Conservation (phyloP, 2,888 invertebrate genomes). For the Sphecodes monilicornis region DNA sequence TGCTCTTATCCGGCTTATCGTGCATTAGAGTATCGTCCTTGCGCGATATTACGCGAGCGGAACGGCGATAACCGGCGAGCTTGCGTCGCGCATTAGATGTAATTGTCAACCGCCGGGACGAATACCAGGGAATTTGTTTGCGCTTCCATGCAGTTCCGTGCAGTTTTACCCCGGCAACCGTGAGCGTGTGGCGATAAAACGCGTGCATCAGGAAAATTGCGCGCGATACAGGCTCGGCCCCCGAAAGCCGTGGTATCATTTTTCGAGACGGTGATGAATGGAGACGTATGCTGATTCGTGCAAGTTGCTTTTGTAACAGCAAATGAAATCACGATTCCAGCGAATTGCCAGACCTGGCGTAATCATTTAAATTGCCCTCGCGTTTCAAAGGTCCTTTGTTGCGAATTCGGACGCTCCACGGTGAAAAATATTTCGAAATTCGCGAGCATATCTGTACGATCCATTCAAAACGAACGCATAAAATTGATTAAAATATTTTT, state of each 20-base stretch:
- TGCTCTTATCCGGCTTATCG: constrained; percentile 51
- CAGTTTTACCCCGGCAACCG: neutral
- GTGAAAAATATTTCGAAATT: neutral
- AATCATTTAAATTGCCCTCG: neutral
- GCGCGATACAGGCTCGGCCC: neutral
- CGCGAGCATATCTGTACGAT: neutral
- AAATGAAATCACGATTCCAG: neutral
- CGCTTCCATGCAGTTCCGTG: constrained; percentile 4
- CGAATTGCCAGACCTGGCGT: neutral
- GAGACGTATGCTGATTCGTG: constrained; percentile 3
- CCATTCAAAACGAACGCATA: neutral
- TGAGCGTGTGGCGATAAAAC: neutral
- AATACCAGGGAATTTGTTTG: constrained; percentile 17
- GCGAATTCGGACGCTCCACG: neutral
- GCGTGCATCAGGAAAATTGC: constrained; percentile 23
- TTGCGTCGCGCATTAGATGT: constrained; percentile 13
- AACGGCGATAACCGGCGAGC: constrained; percentile 18
- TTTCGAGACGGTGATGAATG: constrained; percentile 16
- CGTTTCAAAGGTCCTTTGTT: neutral
- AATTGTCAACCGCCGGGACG: constrained; percentile 9
- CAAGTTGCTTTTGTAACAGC: neutral
- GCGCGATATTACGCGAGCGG: constrained; percentile 35
- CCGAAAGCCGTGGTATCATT: neutral
- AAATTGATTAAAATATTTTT: neutral
- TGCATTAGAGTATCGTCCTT: constrained; percentile 32